These are phyloP conservation scores for Paradisaea rubra DNA, from an alignment of 2,113 vertebrate genomes.

Conservation along the genomic window DNA sequence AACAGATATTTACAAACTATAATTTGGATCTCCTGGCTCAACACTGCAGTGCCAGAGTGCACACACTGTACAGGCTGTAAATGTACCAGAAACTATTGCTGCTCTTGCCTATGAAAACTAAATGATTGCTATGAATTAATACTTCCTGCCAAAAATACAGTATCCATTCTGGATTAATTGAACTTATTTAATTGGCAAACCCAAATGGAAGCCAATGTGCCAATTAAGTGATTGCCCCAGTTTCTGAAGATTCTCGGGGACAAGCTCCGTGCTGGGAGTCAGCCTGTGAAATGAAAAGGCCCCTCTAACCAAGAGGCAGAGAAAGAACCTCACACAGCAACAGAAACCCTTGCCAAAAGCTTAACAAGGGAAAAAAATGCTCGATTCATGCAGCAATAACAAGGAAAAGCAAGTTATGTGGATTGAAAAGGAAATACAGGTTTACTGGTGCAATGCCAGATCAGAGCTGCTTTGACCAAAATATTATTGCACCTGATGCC, in stretches of 20 bases:
- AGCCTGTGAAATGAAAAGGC: background rate
- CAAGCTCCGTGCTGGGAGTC: background rate
- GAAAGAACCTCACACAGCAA: background rate
- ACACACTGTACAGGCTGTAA: background rate
- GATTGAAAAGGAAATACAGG: background rate
- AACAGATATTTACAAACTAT: background rate
- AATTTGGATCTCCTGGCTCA: background rate
- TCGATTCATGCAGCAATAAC: background rate
- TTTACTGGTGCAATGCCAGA: background rate
- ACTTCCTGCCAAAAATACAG: slow-evolving; percentile 3
- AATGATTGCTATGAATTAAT: background rate
- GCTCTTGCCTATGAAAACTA: background rate
- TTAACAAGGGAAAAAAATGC: background rate
- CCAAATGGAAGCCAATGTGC: background rate
- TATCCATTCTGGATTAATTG: background rate
- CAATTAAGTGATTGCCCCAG: slow-evolving; percentile 6
- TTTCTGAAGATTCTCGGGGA: background rate
- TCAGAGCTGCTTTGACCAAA: background rate
- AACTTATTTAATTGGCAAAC: slow-evolving; percentile 19
- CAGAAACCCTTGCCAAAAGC: background rate
- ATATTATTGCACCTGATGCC: background rate
- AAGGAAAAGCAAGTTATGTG: background rate
- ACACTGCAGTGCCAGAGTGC: background rate
- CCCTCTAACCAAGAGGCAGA: background rate
- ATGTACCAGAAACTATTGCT: background rate